A percentile compares a stretch with the other conserved stretches of the same genome.
Evolutionary conservation across 64 coral and sea anemone genomes (phyloP).

Genomic region (Montipora efflorescens): DNA sequence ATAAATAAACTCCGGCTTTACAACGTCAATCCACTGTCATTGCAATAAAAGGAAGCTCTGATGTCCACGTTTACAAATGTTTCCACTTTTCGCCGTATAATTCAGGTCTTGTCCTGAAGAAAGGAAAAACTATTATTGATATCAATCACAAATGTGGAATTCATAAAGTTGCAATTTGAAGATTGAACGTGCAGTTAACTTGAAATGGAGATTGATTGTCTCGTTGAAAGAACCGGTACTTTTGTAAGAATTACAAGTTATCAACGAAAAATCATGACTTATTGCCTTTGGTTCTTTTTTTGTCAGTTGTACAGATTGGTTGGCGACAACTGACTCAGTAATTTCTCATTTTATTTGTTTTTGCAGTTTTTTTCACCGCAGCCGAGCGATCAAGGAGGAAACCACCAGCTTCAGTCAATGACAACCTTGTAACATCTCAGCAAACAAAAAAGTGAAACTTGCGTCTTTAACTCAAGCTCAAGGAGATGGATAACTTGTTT

Average conservation of each 20-base stretch:
- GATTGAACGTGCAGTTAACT: background rate
- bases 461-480: background rate
- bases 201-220: slow-evolving; percentile 6
- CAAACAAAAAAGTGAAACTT: background rate
- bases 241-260: background rate
- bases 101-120: background rate
- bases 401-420: background rate
- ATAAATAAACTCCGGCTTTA: slow-evolving; percentile 47
- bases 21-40: slow-evolving; percentile 5
- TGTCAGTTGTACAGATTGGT: background rate
- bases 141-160: background rate
- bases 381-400: background rate
- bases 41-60: background rate
- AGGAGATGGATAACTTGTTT: slow-evolving; percentile 1
- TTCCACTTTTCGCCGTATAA: background rate
- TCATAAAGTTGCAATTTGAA: background rate
- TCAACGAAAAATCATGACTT: background rate
- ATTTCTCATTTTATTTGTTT: background rate
- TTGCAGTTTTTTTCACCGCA: background rate
- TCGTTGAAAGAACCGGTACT: background rate
- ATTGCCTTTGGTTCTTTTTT: background rate
- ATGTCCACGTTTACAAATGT: background rate
- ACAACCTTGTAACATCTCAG: background rate
- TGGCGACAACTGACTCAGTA: background rate
- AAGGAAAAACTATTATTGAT: background rate